Evolutionary conservation across 2,797 vertebrate species (phyloP).

Genomic region (Pteropus rufus): DNA sequence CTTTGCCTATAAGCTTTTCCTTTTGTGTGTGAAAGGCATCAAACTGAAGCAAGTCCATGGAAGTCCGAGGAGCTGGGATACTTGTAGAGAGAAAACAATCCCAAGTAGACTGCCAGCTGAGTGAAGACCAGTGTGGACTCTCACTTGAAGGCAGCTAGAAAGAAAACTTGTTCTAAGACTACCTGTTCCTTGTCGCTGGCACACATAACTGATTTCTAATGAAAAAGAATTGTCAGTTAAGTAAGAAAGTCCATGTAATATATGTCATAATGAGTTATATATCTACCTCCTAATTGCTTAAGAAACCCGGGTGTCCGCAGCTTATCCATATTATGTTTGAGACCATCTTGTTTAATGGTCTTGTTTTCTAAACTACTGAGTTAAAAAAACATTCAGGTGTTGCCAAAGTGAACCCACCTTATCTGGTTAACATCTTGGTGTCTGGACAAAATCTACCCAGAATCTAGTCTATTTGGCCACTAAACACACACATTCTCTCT

Average conservation of each 20-base stretch:
- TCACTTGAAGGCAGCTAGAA: not conserved
- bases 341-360: not conserved
- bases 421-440: not conserved
- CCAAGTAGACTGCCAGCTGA: not conserved
- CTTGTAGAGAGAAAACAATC: not conserved
- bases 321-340: constrained; percentile 12
- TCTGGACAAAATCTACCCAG: not conserved
- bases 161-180: not conserved
- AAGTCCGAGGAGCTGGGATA: not conserved
- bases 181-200: not conserved
- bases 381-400: not conserved
- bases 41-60: not conserved
- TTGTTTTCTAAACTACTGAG: not conserved
- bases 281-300: not conserved
- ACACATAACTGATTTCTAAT: not conserved
- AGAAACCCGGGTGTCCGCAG: not conserved
- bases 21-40: constrained; percentile 33
- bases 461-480: not conserved
- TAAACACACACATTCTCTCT: not conserved
- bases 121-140: not conserved
- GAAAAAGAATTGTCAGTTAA: not conserved
- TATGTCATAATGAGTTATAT: not conserved
- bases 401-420: not conserved
- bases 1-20: not conserved
- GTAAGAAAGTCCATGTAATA: constrained; percentile 1